Percentiles rank a stretch among this genome's conserved stretches.
Conservation (phyloP, 1,140 invertebrate species). For the Aphelinus certus region DNA sequence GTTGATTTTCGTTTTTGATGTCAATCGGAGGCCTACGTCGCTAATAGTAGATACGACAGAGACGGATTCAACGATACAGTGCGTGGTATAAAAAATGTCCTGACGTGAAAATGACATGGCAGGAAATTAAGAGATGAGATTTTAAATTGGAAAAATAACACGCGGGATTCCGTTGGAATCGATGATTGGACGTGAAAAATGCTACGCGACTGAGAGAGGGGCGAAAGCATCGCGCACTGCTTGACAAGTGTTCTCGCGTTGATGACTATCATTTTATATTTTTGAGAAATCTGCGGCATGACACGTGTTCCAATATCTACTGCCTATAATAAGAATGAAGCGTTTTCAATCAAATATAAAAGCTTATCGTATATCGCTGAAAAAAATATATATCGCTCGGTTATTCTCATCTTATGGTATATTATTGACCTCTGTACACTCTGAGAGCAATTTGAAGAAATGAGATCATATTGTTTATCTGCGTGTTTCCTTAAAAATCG, state of each 20-base stretch:
- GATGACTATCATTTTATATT: conserved; percentile 13
- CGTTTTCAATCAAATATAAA: too few species aligned
- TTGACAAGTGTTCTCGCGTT: neutral
- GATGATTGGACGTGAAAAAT: conserved; percentile 22
- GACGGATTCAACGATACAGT: conserved; percentile 19
- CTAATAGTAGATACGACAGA: conserved; percentile 15
- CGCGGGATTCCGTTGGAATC: neutral
- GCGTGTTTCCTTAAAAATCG: too few species aligned
- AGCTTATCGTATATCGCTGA: too few species aligned
- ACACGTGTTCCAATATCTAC: too few species aligned
- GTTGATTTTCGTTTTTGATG: conserved; percentile 12
- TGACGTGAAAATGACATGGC: conserved; percentile 61
- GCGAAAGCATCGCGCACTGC: neutral
- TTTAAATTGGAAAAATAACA: conserved; percentile 57
- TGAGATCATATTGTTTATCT: too few species aligned
- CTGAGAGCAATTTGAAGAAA: too few species aligned
- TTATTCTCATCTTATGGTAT: too few species aligned
- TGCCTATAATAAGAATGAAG: too few species aligned
- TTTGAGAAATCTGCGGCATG: neutral
- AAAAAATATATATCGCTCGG: too few species aligned
- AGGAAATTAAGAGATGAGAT: conserved; percentile 65
- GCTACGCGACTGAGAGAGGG: neutral
- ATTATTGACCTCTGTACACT: too few species aligned
- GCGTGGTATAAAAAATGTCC: conserved; percentile 54
- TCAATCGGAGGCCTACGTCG: neutral